Conservation (phyloP, 1,140 invertebrate species). For the Melipona quadrifasciata region DNA sequence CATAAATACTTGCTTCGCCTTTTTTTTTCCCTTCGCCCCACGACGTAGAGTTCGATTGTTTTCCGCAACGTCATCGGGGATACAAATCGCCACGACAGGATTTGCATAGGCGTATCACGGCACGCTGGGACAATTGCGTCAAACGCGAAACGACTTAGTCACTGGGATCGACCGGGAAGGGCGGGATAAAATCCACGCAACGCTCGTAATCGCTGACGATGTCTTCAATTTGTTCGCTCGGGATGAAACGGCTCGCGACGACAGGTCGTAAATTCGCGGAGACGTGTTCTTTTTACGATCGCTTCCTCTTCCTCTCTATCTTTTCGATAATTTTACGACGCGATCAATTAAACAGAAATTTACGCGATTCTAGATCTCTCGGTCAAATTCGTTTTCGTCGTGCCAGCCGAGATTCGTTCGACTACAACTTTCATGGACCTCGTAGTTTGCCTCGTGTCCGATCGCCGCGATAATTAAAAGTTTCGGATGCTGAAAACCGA, state of each 20-base stretch:
- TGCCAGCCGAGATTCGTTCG: neutral
- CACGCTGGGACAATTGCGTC: constrained; percentile 1
- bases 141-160: neutral
- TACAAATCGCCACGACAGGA: neutral
- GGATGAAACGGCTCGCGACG: neutral
- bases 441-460: neutral
- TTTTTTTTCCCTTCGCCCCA: neutral
- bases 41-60: neutral
- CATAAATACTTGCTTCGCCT: neutral
- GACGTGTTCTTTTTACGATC: constrained; percentile 26
- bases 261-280: constrained; percentile 30
- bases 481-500: constrained; percentile 9
- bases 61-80: neutral
- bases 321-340: constrained; percentile 22
- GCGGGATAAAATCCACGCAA: neutral
- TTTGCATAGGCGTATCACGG: neutral
- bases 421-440: neutral
- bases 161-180: neutral
- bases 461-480: constrained; percentile 36
- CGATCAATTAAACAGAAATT: constrained; percentile 17
- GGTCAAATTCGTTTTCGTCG: neutral
- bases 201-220: constrained; percentile 7
- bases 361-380: neutral
- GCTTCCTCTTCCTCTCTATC: neutral
- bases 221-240: constrained; percentile 26